Percentiles rank a stretch among this genome's conserved stretches.
These are phyloP conservation scores for Falcunculus frontatus DNA, from an alignment of 2,113 vertebrate genomes.

Conservation along the genomic window DNA sequence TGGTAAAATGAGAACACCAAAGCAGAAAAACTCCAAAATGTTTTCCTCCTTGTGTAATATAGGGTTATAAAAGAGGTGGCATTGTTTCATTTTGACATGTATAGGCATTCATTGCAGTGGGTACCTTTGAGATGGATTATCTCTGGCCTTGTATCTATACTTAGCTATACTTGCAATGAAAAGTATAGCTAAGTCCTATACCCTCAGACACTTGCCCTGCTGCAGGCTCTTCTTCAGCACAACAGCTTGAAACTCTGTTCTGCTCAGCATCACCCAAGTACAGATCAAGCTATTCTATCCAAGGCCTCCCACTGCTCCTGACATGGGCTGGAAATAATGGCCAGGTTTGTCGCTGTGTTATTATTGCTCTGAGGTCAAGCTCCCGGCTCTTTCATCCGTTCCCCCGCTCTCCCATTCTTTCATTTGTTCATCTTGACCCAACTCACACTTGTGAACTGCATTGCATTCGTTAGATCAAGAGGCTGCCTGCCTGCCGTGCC, in stretches of 20 bases:
- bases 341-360: constrained; percentile 33
- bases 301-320: not conserved
- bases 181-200: not conserved
- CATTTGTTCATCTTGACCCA: constrained; percentile 42
- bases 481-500: not conserved
- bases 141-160: not conserved
- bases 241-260: not conserved
- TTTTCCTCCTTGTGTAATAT: not conserved
- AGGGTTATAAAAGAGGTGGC: not conserved
- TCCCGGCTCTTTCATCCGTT: not conserved
- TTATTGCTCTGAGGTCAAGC: constrained; percentile 16
- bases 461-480: constrained; percentile 25
- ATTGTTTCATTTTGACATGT: not conserved
- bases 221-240: not conserved
- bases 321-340: constrained; percentile 9
- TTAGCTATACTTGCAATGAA: not conserved
- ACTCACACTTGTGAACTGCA: not conserved
- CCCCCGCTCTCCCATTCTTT: not conserved
- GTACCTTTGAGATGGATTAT: not conserved
- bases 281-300: not conserved
- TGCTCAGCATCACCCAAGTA: not conserved
- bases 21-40: not conserved
- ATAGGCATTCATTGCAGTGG: not conserved
- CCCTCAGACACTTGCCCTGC: not conserved
- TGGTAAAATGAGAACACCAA: not conserved